Evolutionary conservation across 2,888 invertebrate genomes (phyloP), one percentile per base, ranked within the genome.

Genomic region (Anthrax anthrax): DNA sequence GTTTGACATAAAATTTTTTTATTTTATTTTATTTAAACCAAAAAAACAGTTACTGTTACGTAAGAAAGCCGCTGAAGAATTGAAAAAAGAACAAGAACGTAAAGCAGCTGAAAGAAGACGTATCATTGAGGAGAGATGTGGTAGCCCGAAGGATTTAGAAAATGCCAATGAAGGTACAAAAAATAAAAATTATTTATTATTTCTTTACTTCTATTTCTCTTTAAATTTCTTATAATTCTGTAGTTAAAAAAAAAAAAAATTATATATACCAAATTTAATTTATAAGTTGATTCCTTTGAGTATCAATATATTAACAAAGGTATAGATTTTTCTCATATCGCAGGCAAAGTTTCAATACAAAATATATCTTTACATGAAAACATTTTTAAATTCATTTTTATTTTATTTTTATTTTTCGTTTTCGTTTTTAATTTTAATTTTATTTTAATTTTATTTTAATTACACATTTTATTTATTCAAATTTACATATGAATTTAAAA

Each of bases 21-120:
- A 38, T 38, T 16, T 50, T 18, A 37, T 27, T 36, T 45, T 36
- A 40, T 27, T 42, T 37, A 4, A 16, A 16, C 29, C 3, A 16
- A 12, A 37, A 43, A 42, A 52, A 61, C 67, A 96, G 95, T 83
- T 95, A 78, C 78, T 98, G 79, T 81, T 98, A 76, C 95, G 97
- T 85, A 94, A 96, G 77, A 98, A 97, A 80, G 98, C 97, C 70
- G 97, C 97, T 60, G 97, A 98, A 72, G 97, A 98, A 73, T 75
- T 98, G 76, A 96, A 96, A 78, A 95, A 95, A 72, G 96, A 98
- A 75, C 96, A 97, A 73, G 92, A 96, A 75, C 85, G 91, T 69
- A 96, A 97, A 77, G 94, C 95, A 50, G 91, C 94, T 56, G 97
- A 96, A 72, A 85, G 95, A 71, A 90, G 94, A 76, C 87, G 90